Evolutionary conservation across 2,888 invertebrate species (phyloP).

Genomic region (Microctonus hyperodae): DNA sequence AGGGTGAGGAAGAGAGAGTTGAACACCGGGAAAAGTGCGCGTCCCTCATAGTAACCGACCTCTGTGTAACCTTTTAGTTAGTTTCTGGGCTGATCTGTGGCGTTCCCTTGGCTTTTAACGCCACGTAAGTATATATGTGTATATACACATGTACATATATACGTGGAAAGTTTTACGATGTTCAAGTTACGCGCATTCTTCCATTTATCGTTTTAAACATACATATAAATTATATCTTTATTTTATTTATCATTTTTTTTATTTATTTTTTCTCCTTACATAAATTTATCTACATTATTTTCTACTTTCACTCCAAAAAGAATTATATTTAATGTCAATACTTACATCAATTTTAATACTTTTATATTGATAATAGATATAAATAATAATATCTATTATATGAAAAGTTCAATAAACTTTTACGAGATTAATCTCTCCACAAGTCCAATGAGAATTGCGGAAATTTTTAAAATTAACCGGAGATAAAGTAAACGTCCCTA

Average conservation of each 20-base stretch:
- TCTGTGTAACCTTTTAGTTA: constrained; percentile 15
- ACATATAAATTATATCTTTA: neutral
- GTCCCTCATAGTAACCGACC: constrained; percentile 23
- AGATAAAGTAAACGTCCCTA: neutral
- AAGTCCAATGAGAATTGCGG: constrained; percentile 3
- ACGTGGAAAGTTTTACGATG: neutral
- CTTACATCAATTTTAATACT: neutral
- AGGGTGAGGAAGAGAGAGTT: constrained; percentile 9
- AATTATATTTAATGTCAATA: neutral
- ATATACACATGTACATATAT: neutral
- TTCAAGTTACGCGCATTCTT: neutral
- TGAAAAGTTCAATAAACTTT: constrained; percentile 10
- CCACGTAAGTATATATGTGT: neutral
- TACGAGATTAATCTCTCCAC: constrained; percentile 12
- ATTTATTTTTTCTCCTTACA: too few species aligned
- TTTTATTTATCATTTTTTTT: neutral
- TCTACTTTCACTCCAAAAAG: too few species aligned
- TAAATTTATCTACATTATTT: too few species aligned
- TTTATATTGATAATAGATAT: neutral
- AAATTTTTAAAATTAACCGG: neutral
- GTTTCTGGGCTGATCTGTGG: constrained; percentile 23
- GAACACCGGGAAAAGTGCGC: constrained; percentile 22
- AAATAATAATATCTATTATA: constrained; percentile 3
- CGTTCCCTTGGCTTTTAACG: neutral
- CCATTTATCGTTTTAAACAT: neutral